Evolutionary conservation across 2,113 vertebrate genomes (phyloP).

Genomic region (Chrysemys picta): DNA sequence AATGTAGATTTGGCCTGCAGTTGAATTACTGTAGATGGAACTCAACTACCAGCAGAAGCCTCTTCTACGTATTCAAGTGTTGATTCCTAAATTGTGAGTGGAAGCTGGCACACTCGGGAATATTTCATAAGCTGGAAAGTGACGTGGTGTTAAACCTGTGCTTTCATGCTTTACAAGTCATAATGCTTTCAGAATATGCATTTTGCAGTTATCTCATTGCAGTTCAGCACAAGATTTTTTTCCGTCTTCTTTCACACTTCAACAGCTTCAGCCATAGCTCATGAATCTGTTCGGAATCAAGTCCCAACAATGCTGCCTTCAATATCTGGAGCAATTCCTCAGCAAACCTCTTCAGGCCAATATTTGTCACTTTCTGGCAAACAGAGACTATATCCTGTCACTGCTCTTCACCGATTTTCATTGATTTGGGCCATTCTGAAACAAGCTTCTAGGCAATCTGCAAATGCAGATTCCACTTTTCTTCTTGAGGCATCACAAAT

Average conservation of each 20-base stretch:
- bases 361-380: background rate
- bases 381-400: conserved; percentile 18
- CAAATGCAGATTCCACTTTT: background rate
- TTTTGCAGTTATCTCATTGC: background rate
- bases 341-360: conserved; percentile 29
- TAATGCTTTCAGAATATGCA: background rate
- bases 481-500: background rate
- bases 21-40: background rate
- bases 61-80: background rate
- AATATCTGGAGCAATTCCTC: background rate
- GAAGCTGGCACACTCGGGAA: background rate
- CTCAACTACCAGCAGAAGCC: background rate
- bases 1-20: background rate
- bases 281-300: background rate
- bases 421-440: conserved; percentile 11
- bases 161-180: background rate
- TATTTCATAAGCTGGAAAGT: background rate
- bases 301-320: background rate
- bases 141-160: background rate
- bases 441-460: background rate
- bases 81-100: background rate
- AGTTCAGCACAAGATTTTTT: background rate
- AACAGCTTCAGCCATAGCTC: background rate
- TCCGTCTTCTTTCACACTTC: background rate
- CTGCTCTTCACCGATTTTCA: background rate